phyloP scores from a whole-genome alignment of 2,797 vertebrate genomes.

The Scomberomorus guttatus region DNA sequence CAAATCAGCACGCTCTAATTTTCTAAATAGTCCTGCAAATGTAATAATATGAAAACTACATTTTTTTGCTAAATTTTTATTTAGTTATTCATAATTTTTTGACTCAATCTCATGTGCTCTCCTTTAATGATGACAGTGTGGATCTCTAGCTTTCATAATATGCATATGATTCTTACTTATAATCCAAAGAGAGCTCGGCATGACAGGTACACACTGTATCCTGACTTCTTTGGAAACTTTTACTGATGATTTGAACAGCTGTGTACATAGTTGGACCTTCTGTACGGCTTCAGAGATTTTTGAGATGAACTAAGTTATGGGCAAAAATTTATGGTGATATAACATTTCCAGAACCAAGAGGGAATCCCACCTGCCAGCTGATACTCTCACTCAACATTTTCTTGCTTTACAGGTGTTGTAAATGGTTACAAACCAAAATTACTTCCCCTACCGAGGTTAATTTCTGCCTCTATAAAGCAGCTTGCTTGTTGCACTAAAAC shows the following conservation, averaged over 20 bases:
- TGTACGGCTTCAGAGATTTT: background rate
- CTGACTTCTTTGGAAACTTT: background rate
- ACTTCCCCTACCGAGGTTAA: background rate
- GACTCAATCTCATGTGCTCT: background rate
- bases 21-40: background rate
- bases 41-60: too few relatives aligned
- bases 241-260: background rate
- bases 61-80: background rate
- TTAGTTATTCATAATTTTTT: too few relatives aligned
- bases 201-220: background rate
- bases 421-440: background rate
- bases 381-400: background rate
- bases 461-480: background rate
- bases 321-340: background rate
- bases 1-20: background rate
- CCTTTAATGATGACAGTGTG: background rate
- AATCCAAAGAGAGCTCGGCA: background rate
- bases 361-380: background rate
- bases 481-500: background rate
- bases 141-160: background rate
- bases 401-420: background rate
- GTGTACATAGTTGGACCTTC: background rate
- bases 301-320: background rate
- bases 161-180: background rate
- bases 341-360: conserved; percentile 2